These are phyloP conservation scores for Tricholauxania praeusta DNA, from an alignment of 2,888 invertebrate genomes.

Conservation along the genomic window DNA sequence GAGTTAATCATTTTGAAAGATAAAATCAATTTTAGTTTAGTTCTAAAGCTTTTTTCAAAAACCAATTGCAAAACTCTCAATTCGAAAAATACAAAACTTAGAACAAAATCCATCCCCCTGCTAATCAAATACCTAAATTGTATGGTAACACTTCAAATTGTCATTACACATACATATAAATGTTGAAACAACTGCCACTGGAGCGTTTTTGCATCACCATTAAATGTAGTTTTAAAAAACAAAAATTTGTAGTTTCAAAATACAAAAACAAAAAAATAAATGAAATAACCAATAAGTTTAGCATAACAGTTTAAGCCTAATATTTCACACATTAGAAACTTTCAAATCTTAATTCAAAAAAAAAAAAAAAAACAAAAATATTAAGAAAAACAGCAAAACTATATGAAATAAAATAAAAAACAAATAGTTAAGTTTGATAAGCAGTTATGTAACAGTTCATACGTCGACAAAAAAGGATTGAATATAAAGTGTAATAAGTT, in stretches of 20 bases:
- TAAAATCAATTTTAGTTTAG: not conserved
- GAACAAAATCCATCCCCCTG: not conserved
- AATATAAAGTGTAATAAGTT: conserved; percentile 33
- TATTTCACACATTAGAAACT: conserved; percentile 1
- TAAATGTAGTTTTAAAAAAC: conserved; percentile 1
- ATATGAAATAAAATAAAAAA: conserved; percentile 16
- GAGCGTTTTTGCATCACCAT: conserved; percentile 12
- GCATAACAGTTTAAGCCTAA: not conserved
- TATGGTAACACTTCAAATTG: not conserved
- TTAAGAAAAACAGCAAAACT: conserved; percentile 31
- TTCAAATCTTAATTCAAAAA: conserved; percentile 9
- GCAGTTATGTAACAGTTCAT: conserved; percentile 20
- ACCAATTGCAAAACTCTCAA: not conserved
- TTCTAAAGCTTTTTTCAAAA: not conserved
- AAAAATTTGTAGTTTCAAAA: conserved; percentile 6
- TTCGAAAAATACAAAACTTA: not conserved
- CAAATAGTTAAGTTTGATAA: conserved; percentile 26
- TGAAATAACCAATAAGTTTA: not conserved
- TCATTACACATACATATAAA: not conserved
- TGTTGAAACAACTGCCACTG: conserved; percentile 14
- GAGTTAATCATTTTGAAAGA: not conserved
- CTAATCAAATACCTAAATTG: not conserved
- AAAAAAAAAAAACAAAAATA: conserved; percentile 45
- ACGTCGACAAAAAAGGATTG: conserved; percentile 12
- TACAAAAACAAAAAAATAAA: not conserved